Conservation (phyloP, 2,888 invertebrate genomes). For the Anaspis maculata region DNA sequence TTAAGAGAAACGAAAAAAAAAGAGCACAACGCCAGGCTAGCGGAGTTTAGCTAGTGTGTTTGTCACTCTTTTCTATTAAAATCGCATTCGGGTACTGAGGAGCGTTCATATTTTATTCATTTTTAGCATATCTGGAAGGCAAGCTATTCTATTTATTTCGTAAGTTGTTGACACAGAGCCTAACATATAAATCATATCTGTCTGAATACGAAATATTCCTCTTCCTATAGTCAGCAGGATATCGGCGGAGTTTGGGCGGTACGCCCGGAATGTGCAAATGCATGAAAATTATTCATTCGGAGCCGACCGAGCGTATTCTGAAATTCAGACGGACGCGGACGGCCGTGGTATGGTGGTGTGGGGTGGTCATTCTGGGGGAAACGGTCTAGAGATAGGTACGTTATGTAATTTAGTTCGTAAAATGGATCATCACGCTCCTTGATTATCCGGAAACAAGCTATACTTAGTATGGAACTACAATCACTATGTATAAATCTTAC, state of each 20-base stretch:
- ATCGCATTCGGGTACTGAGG: slow-evolving; percentile 14
- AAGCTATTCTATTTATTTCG: slow-evolving; percentile 22
- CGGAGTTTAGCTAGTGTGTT: neutral
- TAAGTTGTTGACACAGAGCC: slow-evolving; percentile 24
- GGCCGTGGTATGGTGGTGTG: too few relatives aligned
- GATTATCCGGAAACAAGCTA: too few relatives aligned
- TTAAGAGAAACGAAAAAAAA: too few relatives aligned
- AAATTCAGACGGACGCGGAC: slow-evolving; percentile 8
- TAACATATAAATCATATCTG: slow-evolving; percentile 23
- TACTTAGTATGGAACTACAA: too few relatives aligned
- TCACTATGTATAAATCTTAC: too few relatives aligned
- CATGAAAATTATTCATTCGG: slow-evolving; percentile 16
- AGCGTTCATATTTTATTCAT: slow-evolving; percentile 19
- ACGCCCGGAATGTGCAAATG: slow-evolving; percentile 14
- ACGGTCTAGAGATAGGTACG: too few relatives aligned
- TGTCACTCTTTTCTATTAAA: slow-evolving; percentile 14
- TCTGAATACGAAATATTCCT: slow-evolving; percentile 15
- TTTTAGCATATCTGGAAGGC: slow-evolving; percentile 16
- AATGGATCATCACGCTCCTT: too few relatives aligned
- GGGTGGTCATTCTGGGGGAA: too few relatives aligned
- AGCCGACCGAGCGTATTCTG: slow-evolving; percentile 11
- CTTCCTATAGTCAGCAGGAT: slow-evolving; percentile 9
- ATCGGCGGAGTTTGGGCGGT: slow-evolving; percentile 9
- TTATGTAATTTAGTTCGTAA: too few relatives aligned
- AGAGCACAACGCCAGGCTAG: slow-evolving; percentile 1